Evolutionary conservation across 2,797 vertebrate genomes (phyloP).

Genomic region (Eulemur albifrons): DNA sequence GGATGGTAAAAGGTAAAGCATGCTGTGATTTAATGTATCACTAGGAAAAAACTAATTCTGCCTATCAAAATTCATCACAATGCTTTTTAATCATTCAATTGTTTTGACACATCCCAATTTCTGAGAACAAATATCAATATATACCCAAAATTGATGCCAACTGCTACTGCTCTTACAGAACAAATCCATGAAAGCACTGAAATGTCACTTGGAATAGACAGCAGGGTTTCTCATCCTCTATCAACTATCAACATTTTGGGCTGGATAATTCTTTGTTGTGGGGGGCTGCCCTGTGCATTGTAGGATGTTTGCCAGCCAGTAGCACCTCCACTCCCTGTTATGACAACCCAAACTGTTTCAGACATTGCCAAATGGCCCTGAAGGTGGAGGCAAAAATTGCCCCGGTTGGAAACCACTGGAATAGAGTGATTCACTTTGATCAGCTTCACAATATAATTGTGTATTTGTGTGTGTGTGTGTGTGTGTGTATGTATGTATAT

Average conservation of each 20-base stretch:
- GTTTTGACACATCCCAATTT: background rate
- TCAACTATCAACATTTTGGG: accelerated
- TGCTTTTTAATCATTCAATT: background rate
- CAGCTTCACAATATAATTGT: background rate
- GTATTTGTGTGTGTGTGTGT: no score
- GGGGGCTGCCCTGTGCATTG: background rate
- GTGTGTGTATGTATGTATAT: background rate
- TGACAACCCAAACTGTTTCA: background rate
- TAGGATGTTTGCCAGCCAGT: accelerated
- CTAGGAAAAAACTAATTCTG: background rate
- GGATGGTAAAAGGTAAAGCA: background rate
- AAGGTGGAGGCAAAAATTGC: background rate
- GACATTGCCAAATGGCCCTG: background rate
- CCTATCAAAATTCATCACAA: background rate
- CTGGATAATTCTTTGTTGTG: background rate
- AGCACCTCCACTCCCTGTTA: accelerated
- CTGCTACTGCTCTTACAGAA: background rate
- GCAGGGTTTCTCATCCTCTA: accelerated
- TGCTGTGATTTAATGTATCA: background rate
- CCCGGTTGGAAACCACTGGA: background rate
- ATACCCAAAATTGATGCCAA: background rate
- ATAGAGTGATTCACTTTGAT: background rate
- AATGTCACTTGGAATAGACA: accelerated
- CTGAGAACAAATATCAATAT: background rate
- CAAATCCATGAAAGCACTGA: accelerated